Conservation (phyloP, 2,113 vertebrate species). For the Vulpes vulpes region DNA sequence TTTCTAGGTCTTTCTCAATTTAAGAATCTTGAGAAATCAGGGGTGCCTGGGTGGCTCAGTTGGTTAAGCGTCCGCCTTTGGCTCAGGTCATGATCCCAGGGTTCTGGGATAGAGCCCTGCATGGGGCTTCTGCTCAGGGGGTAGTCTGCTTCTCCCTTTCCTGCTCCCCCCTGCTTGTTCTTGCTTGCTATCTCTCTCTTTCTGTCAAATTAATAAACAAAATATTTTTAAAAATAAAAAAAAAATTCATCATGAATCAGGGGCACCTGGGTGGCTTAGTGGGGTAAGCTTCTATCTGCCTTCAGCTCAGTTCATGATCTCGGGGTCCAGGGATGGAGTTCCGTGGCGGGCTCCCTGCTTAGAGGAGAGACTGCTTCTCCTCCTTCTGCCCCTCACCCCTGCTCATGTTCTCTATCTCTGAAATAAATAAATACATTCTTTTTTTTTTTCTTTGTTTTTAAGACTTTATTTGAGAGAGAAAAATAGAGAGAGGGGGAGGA, state of each 20-base stretch:
- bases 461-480: too few relatives aligned
- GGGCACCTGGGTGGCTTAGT: not conserved
- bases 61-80: not conserved
- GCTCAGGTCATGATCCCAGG: not conserved
- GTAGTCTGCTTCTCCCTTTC: not conserved
- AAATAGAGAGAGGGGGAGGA: too few relatives aligned
- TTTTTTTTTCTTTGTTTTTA: too few relatives aligned
- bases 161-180: not conserved
- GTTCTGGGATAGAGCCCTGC: not conserved
- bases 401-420: not conserved
- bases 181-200: not conserved
- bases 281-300: not conserved
- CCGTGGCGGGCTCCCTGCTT: not conserved
- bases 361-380: not conserved
- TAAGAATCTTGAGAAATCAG: constrained; percentile 27
- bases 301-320: not conserved
- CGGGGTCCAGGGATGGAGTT: not conserved
- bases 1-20: not conserved
- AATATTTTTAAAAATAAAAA: not conserved
- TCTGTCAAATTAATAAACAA: not conserved
- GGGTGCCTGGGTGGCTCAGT: not conserved
- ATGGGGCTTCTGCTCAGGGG: not conserved
- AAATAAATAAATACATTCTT: not conserved
- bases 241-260: not conserved
- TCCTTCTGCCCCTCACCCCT: not conserved